Conservation (phyloP, 2,797 vertebrate species). For the Sebastes trivittatus region DNA sequence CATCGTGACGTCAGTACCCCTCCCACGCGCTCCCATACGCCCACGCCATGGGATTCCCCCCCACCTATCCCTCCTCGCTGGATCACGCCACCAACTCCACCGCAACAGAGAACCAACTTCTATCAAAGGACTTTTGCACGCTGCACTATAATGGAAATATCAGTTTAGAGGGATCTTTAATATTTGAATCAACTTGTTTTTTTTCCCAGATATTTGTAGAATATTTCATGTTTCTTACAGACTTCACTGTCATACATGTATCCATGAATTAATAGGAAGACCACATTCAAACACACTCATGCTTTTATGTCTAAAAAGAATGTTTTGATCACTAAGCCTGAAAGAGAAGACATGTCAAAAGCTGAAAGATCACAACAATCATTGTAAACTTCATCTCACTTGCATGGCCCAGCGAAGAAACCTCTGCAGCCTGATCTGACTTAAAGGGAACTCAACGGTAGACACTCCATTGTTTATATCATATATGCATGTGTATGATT, state of each 20-base stretch:
- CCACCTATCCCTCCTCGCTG: conserved; percentile 76
- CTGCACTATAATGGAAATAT: conserved; percentile 83
- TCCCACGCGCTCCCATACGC: conserved; percentile 43
- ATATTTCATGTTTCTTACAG: conserved; percentile 4
- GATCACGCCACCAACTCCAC: conserved; percentile 74
- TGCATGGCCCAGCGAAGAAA: conserved; percentile 50
- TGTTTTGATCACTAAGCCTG: conserved; percentile 54
- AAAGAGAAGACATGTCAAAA: conserved; percentile 28
- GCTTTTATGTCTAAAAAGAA: conserved; percentile 50
- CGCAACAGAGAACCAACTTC: conserved; percentile 74
- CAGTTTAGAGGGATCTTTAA: conserved; percentile 68
- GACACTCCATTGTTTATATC: conserved; percentile 58
- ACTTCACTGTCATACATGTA: conserved; percentile 10
- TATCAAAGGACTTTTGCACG: conserved; percentile 80
- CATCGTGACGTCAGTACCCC: conserved; percentile 60
- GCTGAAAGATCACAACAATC: conserved; percentile 5
- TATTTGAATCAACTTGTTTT: background rate
- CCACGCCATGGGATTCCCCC: conserved; percentile 66
- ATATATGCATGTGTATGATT: conserved; percentile 71
- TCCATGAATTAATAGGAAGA: background rate
- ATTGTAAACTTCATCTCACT: conserved; percentile 34
- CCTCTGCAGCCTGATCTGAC: conserved; percentile 49
- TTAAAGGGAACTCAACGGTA: conserved; percentile 61
- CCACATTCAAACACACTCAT: conserved; percentile 12
- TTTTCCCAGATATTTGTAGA: conserved; percentile 13